Evolutionary conservation across 2,113 vertebrate genomes (phyloP).

Genomic region (Procavia capensis): DNA sequence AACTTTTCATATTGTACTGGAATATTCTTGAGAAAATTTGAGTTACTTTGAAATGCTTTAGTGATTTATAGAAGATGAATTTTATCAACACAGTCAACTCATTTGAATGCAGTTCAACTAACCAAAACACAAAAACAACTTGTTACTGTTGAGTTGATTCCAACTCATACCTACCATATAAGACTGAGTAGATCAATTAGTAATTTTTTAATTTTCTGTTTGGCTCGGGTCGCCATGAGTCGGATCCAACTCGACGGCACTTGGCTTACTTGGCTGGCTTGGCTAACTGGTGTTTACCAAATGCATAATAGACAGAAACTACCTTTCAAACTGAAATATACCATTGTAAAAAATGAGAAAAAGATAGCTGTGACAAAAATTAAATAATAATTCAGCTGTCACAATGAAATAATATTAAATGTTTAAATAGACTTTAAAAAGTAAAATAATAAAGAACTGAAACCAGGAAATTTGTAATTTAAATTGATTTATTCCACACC

Average conservation of each 20-base stretch:
- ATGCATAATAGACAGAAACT: conserved; percentile 38
- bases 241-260: too few species aligned
- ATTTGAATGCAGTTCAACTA: conserved; percentile 52
- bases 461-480: conserved; percentile 63
- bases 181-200: neutral
- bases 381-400: conserved; percentile 57
- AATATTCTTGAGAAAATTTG: conserved; percentile 22
- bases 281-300: conserved; percentile 38
- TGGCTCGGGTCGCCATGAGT: too few species aligned
- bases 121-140: too few species aligned
- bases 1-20: conserved; percentile 14
- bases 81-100: conserved; percentile 59
- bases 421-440: conserved; percentile 48
- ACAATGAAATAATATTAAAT: conserved; percentile 65
- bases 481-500: conserved; percentile 72
- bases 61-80: conserved; percentile 16
- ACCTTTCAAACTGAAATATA: conserved; percentile 60
- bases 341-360: conserved; percentile 53
- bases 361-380: conserved; percentile 10
- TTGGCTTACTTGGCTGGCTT: too few species aligned
- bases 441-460: conserved; percentile 71
- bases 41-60: conserved; percentile 36
- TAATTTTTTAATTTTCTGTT: conserved; percentile 57
- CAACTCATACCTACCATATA: too few species aligned
- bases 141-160: too few species aligned